A percentile compares a stretch with the other conserved stretches of the same genome.
Conservation (phyloP, 2,113 vertebrate species). For the Pardalotus punctatus region DNA sequence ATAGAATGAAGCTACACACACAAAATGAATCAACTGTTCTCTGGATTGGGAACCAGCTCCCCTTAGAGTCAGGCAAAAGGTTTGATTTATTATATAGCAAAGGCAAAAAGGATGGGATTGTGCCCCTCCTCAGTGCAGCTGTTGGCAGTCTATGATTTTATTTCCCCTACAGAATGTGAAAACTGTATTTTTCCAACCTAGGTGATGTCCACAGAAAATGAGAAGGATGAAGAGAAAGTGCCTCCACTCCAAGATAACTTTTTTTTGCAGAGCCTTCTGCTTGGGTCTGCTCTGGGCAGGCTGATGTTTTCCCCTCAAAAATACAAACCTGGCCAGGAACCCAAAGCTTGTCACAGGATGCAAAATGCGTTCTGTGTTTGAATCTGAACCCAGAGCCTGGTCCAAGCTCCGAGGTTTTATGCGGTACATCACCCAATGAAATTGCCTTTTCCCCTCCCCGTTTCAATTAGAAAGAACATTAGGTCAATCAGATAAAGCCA, state of each 20-base stretch:
- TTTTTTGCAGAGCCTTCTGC: neutral
- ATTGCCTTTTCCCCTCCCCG: conserved; percentile 50
- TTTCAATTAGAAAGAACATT: conserved; percentile 79
- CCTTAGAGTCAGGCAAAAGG: neutral
- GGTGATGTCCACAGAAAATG: neutral
- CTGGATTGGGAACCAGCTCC: neutral
- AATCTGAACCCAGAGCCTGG: neutral
- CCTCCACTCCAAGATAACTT: neutral
- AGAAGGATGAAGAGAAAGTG: neutral
- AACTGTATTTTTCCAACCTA: neutral
- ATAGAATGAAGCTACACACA: neutral
- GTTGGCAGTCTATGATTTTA: neutral
- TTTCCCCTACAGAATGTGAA: neutral
- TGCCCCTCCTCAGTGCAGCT: neutral
- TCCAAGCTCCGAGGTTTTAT: conserved; percentile 9
- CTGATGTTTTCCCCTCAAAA: neutral
- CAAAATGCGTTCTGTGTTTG: neutral
- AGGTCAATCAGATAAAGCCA: conserved; percentile 74
- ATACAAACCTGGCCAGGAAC: neutral
- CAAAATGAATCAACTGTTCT: conserved; percentile 1
- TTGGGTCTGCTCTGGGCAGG: neutral
- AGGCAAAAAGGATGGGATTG: neutral
- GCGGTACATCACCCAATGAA: conserved; percentile 54
- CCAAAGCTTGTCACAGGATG: neutral
- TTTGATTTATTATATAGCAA: neutral